A percentile compares a stretch with the other conserved stretches of the same genome.
Conservation (phyloP, 2,113 vertebrate genomes). For the Orientallactaga bullata region DNA sequence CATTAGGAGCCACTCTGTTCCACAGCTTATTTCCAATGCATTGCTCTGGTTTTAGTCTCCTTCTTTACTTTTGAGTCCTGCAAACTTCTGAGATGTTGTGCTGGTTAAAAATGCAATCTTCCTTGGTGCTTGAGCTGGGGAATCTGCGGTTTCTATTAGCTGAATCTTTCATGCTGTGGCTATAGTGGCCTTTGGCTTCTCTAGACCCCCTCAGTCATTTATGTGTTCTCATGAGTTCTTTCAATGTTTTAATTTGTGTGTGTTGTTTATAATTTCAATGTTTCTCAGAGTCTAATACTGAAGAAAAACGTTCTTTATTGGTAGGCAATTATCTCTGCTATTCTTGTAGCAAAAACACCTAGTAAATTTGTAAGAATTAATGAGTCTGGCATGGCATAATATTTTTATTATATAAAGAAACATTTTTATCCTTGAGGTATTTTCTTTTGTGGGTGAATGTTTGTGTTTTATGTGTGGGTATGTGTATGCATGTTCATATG, state of each 20-base stretch:
- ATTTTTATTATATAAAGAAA: background rate
- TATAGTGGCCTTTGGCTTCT: background rate
- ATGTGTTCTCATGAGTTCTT: background rate
- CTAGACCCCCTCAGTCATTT: background rate
- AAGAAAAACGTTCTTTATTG: constrained; percentile 21
- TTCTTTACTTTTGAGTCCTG: background rate
- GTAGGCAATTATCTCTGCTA: background rate
- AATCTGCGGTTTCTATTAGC: background rate
- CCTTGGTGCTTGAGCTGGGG: background rate
- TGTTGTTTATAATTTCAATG: background rate
- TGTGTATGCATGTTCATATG: too few species aligned
- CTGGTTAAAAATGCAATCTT: background rate
- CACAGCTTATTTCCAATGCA: background rate
- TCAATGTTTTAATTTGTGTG: background rate
- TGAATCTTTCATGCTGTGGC: background rate
- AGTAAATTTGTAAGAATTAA: background rate
- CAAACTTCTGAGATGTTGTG: background rate
- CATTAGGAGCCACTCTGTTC: background rate
- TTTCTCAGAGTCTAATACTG: constrained; percentile 1
- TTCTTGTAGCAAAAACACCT: background rate
- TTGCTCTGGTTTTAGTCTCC: background rate
- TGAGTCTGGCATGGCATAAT: background rate
- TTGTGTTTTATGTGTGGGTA: too few species aligned
- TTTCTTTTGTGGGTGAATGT: background rate
- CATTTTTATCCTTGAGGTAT: background rate